phyloP scores from a whole-genome alignment of 2,888 invertebrate species.

The Trisateles emortualis region DNA sequence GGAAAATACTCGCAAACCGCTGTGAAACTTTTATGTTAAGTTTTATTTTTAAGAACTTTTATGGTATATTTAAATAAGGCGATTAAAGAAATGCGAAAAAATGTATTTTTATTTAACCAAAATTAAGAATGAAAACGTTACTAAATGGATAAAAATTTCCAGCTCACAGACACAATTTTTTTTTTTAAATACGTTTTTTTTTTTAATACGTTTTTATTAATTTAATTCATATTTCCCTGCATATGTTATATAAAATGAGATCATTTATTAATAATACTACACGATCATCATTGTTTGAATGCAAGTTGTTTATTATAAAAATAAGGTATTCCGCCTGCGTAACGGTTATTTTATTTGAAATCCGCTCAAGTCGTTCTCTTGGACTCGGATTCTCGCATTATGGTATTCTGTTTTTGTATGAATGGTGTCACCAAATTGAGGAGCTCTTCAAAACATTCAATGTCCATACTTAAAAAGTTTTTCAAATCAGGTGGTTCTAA shows the following conservation, averaged over 20 bases:
- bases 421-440: too few species aligned
- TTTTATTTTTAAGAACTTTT: background rate
- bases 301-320: background rate
- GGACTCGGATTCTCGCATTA: too few species aligned
- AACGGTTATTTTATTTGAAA: conserved; percentile 13
- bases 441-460: too few species aligned
- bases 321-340: conserved; percentile 10
- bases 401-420: too few species aligned
- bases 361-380: too few species aligned
- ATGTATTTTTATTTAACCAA: background rate
- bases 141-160: background rate
- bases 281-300: background rate
- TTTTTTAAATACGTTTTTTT: too few species aligned
- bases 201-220: background rate
- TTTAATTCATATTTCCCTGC: background rate
- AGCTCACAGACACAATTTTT: too few species aligned
- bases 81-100: background rate
- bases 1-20: background rate
- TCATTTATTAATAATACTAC: background rate
- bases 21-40: too few species aligned
- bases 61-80: background rate
- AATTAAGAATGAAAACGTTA: background rate
- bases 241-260: background rate
- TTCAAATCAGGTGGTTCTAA: too few species aligned
- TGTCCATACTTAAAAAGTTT: too few species aligned